Evolutionary conservation across 2,888 invertebrate species (phyloP).

Genomic region (Pachliopta kotzebuea): DNA sequence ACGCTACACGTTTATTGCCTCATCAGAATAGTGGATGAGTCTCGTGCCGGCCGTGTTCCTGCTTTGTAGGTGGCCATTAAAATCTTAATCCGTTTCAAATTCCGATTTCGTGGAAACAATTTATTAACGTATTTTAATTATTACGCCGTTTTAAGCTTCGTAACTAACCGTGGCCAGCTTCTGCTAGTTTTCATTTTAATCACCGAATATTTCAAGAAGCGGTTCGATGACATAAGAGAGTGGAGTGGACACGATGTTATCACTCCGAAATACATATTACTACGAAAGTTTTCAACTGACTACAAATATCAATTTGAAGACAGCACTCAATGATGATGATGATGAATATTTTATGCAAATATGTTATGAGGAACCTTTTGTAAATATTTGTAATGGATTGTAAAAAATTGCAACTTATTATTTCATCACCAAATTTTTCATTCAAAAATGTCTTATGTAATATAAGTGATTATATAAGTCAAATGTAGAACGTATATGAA

Average conservation of each 20-base stretch:
- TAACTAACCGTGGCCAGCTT: constrained; percentile 13
- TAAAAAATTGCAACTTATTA: constrained; percentile 1
- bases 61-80: constrained; percentile 41
- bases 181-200: constrained; percentile 14
- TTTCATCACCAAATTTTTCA: background rate
- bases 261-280: too few species aligned
- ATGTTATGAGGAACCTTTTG: background rate
- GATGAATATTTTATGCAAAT: constrained; percentile 14
- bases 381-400: constrained; percentile 7
- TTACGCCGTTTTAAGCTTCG: constrained; percentile 19
- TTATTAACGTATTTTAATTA: constrained; percentile 41
- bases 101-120: constrained; percentile 52
- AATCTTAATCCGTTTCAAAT: constrained; percentile 41
- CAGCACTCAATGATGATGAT: too few species aligned
- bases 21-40: constrained; percentile 49
- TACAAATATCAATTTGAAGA: too few species aligned
- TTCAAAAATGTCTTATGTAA: background rate
- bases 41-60: constrained; percentile 32
- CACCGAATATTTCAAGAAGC: constrained; percentile 2
- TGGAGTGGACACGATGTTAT: too few species aligned
- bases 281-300: too few species aligned
- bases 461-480: background rate
- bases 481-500: background rate
- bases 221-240: too few species aligned
- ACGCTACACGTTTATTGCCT: constrained; percentile 58